Evolutionary conservation across 1,140 invertebrate genomes (phyloP), one percentile per base, ranked within the genome.

Genomic region (Latrodectus geometricus): DNA sequence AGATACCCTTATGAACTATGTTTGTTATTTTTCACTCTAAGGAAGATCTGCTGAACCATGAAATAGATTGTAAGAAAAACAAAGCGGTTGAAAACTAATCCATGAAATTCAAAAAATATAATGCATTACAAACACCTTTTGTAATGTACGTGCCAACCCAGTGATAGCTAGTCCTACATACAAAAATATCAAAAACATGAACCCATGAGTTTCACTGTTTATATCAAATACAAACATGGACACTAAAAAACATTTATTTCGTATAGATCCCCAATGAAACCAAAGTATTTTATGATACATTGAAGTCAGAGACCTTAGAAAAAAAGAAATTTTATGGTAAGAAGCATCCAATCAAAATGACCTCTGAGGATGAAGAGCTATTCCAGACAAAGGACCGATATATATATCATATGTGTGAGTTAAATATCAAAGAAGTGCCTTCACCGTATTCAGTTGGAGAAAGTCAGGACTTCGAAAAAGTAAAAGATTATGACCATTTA

Each of bases 101-200:
- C 2, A 21, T 74, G 3, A 17, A 72, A 17, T 79, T 72, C 23
- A 70, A 80, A 72, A 4, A 54, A n/a, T 48, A 87, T 12, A 72
- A 54, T n/a, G 66, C 61, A 17, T 23, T 52, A 35, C 72, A 35
- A 84, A 11, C 74, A 7, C 69, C 81, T 48, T 74, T 84, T 73
- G 70, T 77, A 9, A 54, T 20, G n/a, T 84, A 80, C 12, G 78
- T 54, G 74, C 14, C 49, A 23, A 54, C 74, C 74, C 5, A 12
- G 0, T 20, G n/a, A 35, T 15, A 17, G n/a, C 12, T n/a, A n/a
- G 0, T 74, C 49, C 20, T 74, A 35, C 35, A 35, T 35, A 5
- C 5, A 35, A 35, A 35, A 79, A 17, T 79, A 79, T 79, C 77
- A 79, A 20, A 79, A 79, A 20, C 77, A 61, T 61, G 66, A 79